phyloP scores from a whole-genome alignment of 2,888 invertebrate genomes.

The Phengaris alcon region DNA sequence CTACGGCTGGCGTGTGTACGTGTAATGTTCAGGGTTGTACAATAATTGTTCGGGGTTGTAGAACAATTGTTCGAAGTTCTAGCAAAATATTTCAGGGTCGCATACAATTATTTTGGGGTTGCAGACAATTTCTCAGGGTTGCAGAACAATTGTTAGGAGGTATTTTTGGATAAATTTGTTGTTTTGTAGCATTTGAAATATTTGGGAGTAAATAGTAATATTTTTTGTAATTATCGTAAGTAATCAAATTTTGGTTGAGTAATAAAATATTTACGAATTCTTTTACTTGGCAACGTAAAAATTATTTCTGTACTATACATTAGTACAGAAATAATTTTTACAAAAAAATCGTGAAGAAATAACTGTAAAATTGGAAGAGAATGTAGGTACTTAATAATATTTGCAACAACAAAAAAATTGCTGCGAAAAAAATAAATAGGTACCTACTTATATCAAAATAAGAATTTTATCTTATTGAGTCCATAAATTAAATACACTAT shows the following conservation, averaged over 20 bases:
- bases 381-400: neutral
- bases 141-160: too few species aligned
- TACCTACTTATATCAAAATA: too few species aligned
- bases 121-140: too few species aligned
- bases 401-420: neutral
- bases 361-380: neutral
- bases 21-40: constrained; percentile 25
- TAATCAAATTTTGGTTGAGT: neutral
- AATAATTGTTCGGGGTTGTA: neutral
- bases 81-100: too few species aligned
- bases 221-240: neutral
- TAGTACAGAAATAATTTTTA: neutral
- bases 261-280: neutral
- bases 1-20: constrained; percentile 3
- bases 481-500: too few species aligned
- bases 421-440: neutral
- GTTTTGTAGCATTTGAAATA: too few species aligned
- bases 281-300: neutral
- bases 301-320: too few species aligned
- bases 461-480: too few species aligned
- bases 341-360: neutral
- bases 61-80: constrained; percentile 6
- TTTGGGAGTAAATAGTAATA: neutral
- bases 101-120: too few species aligned
- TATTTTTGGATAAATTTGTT: too few species aligned